These are phyloP conservation scores for Serinus canaria DNA, from an alignment of 2,113 vertebrate species.

Conservation along the genomic window DNA sequence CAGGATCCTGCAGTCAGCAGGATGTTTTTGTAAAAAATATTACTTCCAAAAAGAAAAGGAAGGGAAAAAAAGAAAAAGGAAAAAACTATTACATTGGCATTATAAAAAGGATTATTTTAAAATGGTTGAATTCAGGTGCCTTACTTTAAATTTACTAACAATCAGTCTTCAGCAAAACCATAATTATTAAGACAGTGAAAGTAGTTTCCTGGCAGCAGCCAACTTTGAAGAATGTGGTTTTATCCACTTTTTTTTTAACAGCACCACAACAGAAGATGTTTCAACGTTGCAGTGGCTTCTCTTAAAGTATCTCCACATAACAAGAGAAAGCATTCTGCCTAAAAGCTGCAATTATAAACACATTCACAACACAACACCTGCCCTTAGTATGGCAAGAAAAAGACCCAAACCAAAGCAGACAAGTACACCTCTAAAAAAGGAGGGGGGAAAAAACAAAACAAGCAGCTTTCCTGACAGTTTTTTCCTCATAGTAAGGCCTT, in stretches of 20 bases:
- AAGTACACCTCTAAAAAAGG: neutral
- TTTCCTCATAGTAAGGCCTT: neutral
- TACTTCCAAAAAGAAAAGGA: neutral
- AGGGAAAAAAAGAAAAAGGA: rapidly evolving
- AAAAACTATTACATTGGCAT: too few relatives aligned
- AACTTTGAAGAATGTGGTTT: neutral
- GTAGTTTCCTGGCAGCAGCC: neutral
- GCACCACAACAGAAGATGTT: neutral
- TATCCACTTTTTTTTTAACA: neutral
- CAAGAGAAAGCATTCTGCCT: neutral
- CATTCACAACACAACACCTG: neutral
- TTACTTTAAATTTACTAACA: neutral
- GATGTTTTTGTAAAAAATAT: neutral
- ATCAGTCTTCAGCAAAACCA: neutral
- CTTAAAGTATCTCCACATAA: neutral
- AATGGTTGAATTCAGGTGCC: neutral
- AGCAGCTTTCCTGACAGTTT: neutral
- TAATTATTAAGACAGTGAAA: neutral
- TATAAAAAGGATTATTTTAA: neutral
- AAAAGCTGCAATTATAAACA: neutral
- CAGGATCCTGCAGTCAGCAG: rapidly evolving
- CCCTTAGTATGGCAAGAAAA: neutral
- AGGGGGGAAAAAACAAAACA: rapidly evolving
- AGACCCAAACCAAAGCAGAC: neutral
- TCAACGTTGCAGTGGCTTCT: neutral